phyloP scores from a whole-genome alignment of 2,113 vertebrate genomes.

The Percina caprodes region DNA sequence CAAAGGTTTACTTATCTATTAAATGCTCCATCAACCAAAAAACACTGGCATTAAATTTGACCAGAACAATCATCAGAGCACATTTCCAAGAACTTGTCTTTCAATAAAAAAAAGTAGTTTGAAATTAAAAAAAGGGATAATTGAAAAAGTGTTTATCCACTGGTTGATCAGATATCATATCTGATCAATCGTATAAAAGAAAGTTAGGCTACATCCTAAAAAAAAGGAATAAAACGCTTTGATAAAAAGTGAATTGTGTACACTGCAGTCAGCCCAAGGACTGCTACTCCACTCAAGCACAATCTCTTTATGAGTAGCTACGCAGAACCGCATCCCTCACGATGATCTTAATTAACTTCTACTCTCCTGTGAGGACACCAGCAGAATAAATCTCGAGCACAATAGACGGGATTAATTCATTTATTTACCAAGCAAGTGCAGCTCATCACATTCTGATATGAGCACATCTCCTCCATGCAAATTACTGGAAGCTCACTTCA shows the following conservation, averaged over 20 bases:
- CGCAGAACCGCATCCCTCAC: slow-evolving; percentile 59
- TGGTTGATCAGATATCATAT: slow-evolving; percentile 10
- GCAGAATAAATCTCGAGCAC: slow-evolving; percentile 79
- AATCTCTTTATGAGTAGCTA: slow-evolving; percentile 49
- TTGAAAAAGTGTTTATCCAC: neutral
- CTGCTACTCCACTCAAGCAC: slow-evolving; percentile 30
- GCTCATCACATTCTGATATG: slow-evolving; percentile 70
- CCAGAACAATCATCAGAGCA: slow-evolving; percentile 5
- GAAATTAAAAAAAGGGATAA: slow-evolving; percentile 4
- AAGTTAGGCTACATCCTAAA: neutral
- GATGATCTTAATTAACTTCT: slow-evolving; percentile 77
- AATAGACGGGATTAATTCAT: slow-evolving; percentile 77
- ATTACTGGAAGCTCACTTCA: slow-evolving; percentile 18
- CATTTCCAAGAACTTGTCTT: neutral
- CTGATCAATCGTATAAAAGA: neutral
- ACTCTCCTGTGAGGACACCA: slow-evolving; percentile 68
- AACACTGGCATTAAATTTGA: neutral
- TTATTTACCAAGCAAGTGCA: slow-evolving; percentile 75
- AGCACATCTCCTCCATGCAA: slow-evolving; percentile 70
- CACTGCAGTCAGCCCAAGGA: slow-evolving; percentile 33
- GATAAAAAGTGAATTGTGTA: slow-evolving; percentile 10
- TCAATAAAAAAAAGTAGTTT: neutral
- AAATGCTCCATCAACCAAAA: slow-evolving; percentile 29
- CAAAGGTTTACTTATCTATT: slow-evolving; percentile 39
- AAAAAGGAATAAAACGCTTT: slow-evolving; percentile 8